Evolutionary conservation across 2,113 vertebrate species (phyloP), one percentile per base, ranked within the genome.

Genomic region (Triplophysa dalaica): DNA sequence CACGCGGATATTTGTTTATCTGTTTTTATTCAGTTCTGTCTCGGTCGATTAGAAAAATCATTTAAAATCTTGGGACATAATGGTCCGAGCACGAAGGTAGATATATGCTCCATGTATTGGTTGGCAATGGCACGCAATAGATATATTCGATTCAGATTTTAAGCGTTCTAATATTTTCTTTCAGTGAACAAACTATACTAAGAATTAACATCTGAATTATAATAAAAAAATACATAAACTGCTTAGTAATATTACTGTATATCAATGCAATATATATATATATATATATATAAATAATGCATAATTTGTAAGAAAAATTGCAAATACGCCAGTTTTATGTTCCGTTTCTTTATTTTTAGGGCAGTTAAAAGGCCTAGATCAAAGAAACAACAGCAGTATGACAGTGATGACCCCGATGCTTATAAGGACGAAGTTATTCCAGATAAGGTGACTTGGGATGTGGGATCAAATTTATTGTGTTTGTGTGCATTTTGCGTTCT

Each of bases 41-140:
- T 21, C 26, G 19, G 2, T 50, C n/a, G 3, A 50, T 70, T 2
- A 24, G 3, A 13, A 21, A 61, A 1, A 3, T 11, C 13, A 45
- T 24, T 22, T 41, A 21, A 29, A 17, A 75, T 8, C 6, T 0
- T 17, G 19, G n/a, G 54, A 45, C 83, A 89, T 26, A 77, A 94
- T 94, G 93, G 92, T 91, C 73, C 89, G 93, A 85, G 84, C 76
- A 2, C 69, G 56, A 84, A 87, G 91, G 93, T 93, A 74, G 78
- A 90, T 89, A 60, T 16, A 3, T 17, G n/a, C 26, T 1, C 3
- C 24, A 26, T 14, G 50, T 17, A 6, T 10, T 45, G 14, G 33
- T 38, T 38, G 33, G 7, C 5, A 38, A 38, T 38, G 33, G 33
- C 33, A 38, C 33, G 5, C 5, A 38, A 38, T 38, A 38, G 5